Percentiles rank a stretch among this genome's conserved stretches.
These are phyloP conservation scores for Plebejus anna DNA, from an alignment of 2,888 invertebrate genomes.

Conservation along the genomic window DNA sequence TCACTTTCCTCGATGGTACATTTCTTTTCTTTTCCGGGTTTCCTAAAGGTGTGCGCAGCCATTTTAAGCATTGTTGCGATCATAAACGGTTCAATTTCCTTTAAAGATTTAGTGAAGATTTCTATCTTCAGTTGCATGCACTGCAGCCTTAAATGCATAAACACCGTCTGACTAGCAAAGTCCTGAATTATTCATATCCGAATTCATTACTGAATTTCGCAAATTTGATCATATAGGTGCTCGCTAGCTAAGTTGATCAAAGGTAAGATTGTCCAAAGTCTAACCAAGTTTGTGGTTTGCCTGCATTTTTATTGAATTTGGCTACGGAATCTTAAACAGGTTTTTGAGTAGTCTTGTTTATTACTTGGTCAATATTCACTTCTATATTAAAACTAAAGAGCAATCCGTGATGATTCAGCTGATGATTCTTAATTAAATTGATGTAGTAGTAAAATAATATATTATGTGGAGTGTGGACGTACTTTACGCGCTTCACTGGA, in stretches of 20 bases:
- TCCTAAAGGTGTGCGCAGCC: not conserved
- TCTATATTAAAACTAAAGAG: too few relatives aligned
- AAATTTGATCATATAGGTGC: constrained; percentile 24
- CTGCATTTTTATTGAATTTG: not conserved
- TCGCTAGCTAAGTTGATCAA: constrained; percentile 7
- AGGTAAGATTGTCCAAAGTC: constrained; percentile 5
- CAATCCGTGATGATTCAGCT: too few relatives aligned
- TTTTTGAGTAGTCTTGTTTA: too few relatives aligned
- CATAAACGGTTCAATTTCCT: not conserved
- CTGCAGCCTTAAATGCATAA: constrained; percentile 9
- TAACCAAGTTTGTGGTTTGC: not conserved
- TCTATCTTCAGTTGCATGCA: not conserved
- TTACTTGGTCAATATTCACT: too few relatives aligned
- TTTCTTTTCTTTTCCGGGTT: too few relatives aligned
- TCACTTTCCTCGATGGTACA: too few relatives aligned
- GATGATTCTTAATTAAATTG: too few relatives aligned
- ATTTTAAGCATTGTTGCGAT: not conserved
- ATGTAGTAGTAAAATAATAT: too few relatives aligned
- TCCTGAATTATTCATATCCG: constrained; percentile 21
- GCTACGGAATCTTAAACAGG: not conserved
- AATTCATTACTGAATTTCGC: constrained; percentile 18
- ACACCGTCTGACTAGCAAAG: constrained; percentile 26
- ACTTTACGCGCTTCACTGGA: too few relatives aligned
- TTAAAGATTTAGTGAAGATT: not conserved
- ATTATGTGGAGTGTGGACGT: too few relatives aligned